phyloP scores from a whole-genome alignment of 2,888 invertebrate species.

The Tachina grossa region DNA sequence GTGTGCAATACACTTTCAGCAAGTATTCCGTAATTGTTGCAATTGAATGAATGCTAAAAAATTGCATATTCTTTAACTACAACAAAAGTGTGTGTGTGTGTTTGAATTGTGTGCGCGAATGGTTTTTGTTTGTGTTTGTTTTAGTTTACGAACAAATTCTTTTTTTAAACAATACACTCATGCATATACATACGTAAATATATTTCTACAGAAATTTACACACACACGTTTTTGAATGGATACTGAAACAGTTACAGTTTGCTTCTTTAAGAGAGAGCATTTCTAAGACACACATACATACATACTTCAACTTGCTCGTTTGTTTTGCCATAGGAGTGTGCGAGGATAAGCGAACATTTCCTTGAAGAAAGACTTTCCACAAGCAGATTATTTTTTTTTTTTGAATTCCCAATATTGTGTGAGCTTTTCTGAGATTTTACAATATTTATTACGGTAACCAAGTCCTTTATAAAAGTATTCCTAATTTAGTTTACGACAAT shows the following conservation, averaged over 20 bases:
- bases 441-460: no score
- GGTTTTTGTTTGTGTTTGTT: not conserved
- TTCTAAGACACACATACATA: not conserved
- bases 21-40: slow-evolving; percentile 23
- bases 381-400: not conserved
- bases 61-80: not conserved
- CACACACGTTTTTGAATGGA: not conserved
- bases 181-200: not conserved
- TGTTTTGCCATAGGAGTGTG: not conserved
- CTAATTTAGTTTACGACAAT: no score
- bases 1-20: no score
- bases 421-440: no score
- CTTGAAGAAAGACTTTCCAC: not conserved
- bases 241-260: not conserved
- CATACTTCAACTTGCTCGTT: not conserved
- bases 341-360: not conserved
- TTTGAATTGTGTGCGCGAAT: not conserved
- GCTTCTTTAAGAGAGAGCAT: not conserved
- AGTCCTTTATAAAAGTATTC: no score
- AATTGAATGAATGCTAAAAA: not conserved
- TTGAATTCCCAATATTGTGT: no score
- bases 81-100: slow-evolving; percentile 2
- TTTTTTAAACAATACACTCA: not conserved
- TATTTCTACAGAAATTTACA: no score
- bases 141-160: no score